These are phyloP conservation scores for Pelvicachromis taeniatus DNA, from an alignment of 2,113 vertebrate genomes.

Conservation along the genomic window DNA sequence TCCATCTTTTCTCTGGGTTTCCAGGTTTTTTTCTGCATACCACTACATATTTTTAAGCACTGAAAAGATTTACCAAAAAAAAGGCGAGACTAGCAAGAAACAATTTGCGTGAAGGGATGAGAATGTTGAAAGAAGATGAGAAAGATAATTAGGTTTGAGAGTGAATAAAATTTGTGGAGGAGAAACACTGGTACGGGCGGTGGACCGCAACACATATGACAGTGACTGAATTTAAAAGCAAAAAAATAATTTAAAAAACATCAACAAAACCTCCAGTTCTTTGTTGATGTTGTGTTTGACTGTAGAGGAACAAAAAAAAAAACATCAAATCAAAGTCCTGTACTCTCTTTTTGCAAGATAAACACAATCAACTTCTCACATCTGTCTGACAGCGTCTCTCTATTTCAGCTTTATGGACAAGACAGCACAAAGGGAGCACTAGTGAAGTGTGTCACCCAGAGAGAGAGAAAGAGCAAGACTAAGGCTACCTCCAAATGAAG, in stretches of 20 bases:
- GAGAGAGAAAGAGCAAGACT: neutral
- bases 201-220: neutral
- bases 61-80: neutral
- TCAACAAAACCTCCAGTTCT: neutral
- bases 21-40: neutral
- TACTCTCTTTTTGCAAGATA: constrained; percentile 33
- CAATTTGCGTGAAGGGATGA: neutral
- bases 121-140: neutral
- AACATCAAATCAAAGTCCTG: constrained; percentile 28
- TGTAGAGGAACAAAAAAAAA: constrained; percentile 1
- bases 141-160: neutral
- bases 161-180: neutral
- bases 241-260: neutral
- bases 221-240: neutral
- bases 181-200: neutral
- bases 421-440: constrained; percentile 27
- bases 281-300: constrained; percentile 1
- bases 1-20: neutral
- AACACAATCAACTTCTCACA: constrained; percentile 40
- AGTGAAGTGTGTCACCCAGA: constrained; percentile 35
- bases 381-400: constrained; percentile 33
- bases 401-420: neutral
- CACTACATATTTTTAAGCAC: neutral
- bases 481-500: neutral
- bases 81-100: neutral